Percentiles rank a stretch among this genome's conserved stretches.
phyloP scores from a whole-genome alignment of 2,797 vertebrate genomes.

The Anguilla marmorata region DNA sequence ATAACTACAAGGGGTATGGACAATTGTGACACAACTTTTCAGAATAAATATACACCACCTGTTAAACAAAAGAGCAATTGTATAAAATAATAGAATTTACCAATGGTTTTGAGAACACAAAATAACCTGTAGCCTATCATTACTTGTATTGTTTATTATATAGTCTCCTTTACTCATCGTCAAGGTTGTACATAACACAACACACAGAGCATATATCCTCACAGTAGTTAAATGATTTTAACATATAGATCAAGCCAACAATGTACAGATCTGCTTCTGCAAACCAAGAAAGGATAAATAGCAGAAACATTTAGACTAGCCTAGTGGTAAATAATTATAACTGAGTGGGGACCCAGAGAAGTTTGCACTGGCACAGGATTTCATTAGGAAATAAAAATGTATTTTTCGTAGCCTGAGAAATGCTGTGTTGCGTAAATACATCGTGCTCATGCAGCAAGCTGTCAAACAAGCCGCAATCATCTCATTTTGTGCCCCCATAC shows the following conservation, averaged over 20 bases:
- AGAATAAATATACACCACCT: neutral
- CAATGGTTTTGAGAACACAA: neutral
- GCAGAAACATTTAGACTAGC: slow-evolving; percentile 44
- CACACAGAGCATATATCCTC: neutral
- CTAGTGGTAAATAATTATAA: slow-evolving; percentile 44
- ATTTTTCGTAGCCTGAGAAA: slow-evolving; percentile 5
- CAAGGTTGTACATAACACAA: neutral
- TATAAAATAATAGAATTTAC: neutral
- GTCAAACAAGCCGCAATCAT: neutral
- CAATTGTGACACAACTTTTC: neutral
- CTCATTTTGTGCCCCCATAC: neutral
- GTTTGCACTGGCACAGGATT: slow-evolving; percentile 34
- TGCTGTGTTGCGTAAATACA: slow-evolving; percentile 27
- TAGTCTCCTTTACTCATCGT: neutral
- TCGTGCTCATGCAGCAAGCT: slow-evolving; percentile 18
- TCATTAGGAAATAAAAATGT: slow-evolving; percentile 33
- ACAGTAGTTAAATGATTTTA: too few species aligned
- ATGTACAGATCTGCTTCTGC: neutral
- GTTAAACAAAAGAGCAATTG: neutral
- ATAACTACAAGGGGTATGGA: neutral
- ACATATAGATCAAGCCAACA: neutral
- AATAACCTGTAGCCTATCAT: neutral
- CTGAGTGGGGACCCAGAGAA: slow-evolving; percentile 42
- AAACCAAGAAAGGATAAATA: slow-evolving; percentile 36
- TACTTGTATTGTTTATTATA: neutral